Evolutionary conservation across 2,797 vertebrate species (phyloP), one percentile per base, ranked within the genome.

Genomic region (Erpetoichthys calabaricus): DNA sequence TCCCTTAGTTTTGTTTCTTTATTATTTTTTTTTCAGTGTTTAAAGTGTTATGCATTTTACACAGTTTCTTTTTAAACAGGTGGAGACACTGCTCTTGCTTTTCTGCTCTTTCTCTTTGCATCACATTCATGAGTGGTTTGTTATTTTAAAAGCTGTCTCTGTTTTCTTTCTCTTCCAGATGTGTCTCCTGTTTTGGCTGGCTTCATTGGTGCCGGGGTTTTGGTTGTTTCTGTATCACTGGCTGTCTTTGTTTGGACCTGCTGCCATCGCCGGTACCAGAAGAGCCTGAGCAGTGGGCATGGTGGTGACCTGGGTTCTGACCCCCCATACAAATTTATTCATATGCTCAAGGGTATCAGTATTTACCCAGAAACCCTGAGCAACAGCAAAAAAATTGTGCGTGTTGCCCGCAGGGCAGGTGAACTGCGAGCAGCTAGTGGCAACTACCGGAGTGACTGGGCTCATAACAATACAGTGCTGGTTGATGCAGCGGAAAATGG

Each of bases 321-420:
- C 67, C 86, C 86, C 0, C 86, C 85, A 6, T 88, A 87, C 75
- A 93, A 92, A 78, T 97, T 98, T 75, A 96, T 98, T 55, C 94
- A 98, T 75, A 98, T 98, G 94, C 73, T 98, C 62, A 97, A 98
- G 68, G 94, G 94, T 62, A 93, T 98, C 80, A 97, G 93, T 68
- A 97, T 97, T 73, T 97, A 97, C 67, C 94, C 94, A 1, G 93
- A 97, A 73, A 85, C 91, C 44, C 80, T 97, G 64, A 94, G 86
- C 72, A 79, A 88, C 85, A 91, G 86, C 74, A 94, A 93, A 75
- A 84, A 90, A 64, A 90, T 90, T 3, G 80, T 91, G 43, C 86
- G 86, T 0, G 67, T 89, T 56, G 62, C 76, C 46, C 79, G 68
- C 0, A 72, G 72, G 0, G 79, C 74, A 0, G 81, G 83, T 76